Evolutionary conservation across 2,797 vertebrate genomes (phyloP).

Genomic region (Petrocephalus sullivani): DNA sequence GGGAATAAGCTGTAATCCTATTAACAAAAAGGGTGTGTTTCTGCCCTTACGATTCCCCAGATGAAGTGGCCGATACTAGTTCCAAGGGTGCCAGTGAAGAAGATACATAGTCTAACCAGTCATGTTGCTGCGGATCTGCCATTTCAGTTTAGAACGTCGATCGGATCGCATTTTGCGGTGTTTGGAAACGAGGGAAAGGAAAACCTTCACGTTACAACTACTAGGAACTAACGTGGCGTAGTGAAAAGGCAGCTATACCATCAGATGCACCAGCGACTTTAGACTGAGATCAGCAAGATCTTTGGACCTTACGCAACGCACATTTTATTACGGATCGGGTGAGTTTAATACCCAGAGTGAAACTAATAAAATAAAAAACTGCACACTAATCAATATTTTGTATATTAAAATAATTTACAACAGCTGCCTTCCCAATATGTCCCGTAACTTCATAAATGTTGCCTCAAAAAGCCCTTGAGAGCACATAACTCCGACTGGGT

Average conservation of each 20-base stretch:
- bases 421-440: neutral
- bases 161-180: neutral
- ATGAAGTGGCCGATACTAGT: neutral
- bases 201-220: neutral
- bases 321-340: neutral
- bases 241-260: neutral
- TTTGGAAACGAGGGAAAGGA: neutral
- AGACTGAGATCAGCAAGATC: neutral
- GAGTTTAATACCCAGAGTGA: neutral
- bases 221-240: neutral
- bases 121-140: neutral
- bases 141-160: neutral
- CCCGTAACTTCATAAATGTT: neutral
- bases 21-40: neutral
- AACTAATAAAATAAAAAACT: neutral
- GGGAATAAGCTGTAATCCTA: neutral
- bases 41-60: neutral
- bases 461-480: neutral
- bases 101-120: neutral
- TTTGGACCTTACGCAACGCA: slow-evolving; percentile 6
- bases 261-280: neutral
- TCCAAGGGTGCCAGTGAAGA: neutral
- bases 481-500: neutral
- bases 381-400: neutral
- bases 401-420: neutral